Conservation (phyloP, 2,113 vertebrate genomes). For the Rhynchopsitta pachyrhyncha region DNA sequence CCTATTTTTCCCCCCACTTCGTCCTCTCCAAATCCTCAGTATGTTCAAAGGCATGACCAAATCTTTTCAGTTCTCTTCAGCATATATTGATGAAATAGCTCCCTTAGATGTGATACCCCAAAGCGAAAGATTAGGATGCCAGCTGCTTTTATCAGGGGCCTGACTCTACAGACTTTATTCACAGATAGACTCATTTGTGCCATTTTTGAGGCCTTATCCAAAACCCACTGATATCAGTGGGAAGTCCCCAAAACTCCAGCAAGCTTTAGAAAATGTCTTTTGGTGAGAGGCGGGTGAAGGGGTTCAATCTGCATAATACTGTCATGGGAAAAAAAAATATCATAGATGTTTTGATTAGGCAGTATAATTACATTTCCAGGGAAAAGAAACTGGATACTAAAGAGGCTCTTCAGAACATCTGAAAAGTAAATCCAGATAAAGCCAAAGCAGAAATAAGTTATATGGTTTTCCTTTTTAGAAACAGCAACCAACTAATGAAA, state of each 20-base stretch:
- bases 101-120: slow-evolving; percentile 35
- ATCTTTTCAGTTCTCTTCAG: slow-evolving; percentile 39
- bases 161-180: slow-evolving; percentile 7
- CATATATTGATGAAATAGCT: slow-evolving; percentile 41
- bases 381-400: background rate
- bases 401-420: background rate
- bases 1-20: background rate
- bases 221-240: background rate
- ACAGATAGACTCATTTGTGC: background rate
- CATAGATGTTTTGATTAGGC: background rate
- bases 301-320: background rate
- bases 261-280: background rate
- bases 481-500: background rate
- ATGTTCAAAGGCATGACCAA: slow-evolving; percentile 18
- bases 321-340: background rate
- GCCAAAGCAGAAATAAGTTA: background rate
- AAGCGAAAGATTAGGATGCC: background rate
- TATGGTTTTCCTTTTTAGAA: background rate
- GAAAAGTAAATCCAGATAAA: background rate
- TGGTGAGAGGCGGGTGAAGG: background rate
- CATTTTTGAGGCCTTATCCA: background rate
- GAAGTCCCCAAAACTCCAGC: background rate
- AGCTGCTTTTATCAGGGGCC: slow-evolving; percentile 30
- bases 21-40: background rate
- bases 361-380: background rate